Percentiles rank a stretch among this genome's conserved stretches.
These are phyloP conservation scores for Venturia canescens DNA, from an alignment of 1,140 invertebrate genomes.

Conservation along the genomic window DNA sequence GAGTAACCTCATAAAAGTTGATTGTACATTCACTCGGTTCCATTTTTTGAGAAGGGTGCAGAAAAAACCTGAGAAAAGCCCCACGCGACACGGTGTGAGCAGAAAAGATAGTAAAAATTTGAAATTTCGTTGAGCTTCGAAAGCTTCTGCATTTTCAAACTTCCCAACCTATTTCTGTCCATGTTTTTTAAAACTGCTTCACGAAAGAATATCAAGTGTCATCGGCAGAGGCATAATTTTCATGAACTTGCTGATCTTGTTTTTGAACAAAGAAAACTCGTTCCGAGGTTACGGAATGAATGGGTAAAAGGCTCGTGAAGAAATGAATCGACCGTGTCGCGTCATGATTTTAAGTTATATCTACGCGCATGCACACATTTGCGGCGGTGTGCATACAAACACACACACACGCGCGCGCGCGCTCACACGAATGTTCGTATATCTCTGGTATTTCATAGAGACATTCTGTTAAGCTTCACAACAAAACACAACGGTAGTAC, in stretches of 20 bases:
- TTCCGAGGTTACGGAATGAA: constrained; percentile 10
- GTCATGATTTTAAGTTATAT: too few relatives aligned
- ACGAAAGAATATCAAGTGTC: too few relatives aligned
- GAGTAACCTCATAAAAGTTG: too few relatives aligned
- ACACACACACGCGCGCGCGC: not conserved
- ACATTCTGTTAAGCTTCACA: constrained; percentile 14
- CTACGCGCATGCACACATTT: not conserved
- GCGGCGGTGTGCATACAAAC: not conserved
- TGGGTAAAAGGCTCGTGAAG: not conserved
- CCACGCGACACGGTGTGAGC: too few relatives aligned
- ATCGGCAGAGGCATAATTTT: not conserved
- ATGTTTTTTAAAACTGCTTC: too few relatives aligned
- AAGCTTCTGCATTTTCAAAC: too few relatives aligned
- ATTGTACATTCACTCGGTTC: too few relatives aligned
- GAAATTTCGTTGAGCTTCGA: too few relatives aligned
- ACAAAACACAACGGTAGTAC: constrained; percentile 14
- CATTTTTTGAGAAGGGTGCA: too few relatives aligned
- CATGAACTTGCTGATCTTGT: not conserved
- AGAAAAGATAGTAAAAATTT: too few relatives aligned
- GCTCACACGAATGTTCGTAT: not conserved
- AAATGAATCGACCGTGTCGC: not conserved
- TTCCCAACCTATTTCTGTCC: too few relatives aligned
- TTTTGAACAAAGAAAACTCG: not conserved
- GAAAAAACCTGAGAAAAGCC: too few relatives aligned
- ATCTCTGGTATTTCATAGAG: constrained; percentile 25